phyloP scores from a whole-genome alignment of 1,140 invertebrate genomes.

The Bathynomus jamesi region DNA sequence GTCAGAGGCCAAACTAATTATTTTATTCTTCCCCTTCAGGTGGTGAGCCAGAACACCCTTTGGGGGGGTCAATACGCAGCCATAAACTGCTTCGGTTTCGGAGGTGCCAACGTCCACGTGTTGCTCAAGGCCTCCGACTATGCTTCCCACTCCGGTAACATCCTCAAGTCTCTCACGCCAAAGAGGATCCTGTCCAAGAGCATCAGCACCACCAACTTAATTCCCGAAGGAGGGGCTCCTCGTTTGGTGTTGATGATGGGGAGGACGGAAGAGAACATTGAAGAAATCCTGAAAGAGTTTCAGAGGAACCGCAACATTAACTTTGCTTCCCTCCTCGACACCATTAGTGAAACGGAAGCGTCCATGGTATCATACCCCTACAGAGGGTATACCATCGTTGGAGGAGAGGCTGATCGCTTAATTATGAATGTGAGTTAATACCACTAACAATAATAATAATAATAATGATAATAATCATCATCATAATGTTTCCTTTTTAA shows the following conservation, averaged over 20 bases:
- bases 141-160: background rate
- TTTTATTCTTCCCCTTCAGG: too few relatives aligned
- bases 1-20: too few relatives aligned
- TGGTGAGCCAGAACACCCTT: constrained; percentile 66
- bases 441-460: too few relatives aligned
- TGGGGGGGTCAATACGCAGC: constrained; percentile 75
- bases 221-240: constrained; percentile 42
- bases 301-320: constrained; percentile 18
- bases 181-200: background rate
- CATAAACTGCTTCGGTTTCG: constrained; percentile 95
- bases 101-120: constrained; percentile 90
- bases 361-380: background rate
- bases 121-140: constrained; percentile 56
- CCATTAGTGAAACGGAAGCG: background rate
- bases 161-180: background rate
- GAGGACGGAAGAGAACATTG: constrained; percentile 71
- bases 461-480: too few relatives aligned
- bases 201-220: background rate
- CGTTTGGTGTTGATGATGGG: constrained; percentile 71
- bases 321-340: background rate
- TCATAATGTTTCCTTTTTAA: too few relatives aligned
- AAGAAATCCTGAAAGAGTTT: constrained; percentile 53
- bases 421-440: background rate
- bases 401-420: background rate
- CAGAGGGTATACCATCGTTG: background rate